These are phyloP conservation scores for Antheraea mylitta DNA, from an alignment of 1,140 invertebrate species.

Conservation along the genomic window DNA sequence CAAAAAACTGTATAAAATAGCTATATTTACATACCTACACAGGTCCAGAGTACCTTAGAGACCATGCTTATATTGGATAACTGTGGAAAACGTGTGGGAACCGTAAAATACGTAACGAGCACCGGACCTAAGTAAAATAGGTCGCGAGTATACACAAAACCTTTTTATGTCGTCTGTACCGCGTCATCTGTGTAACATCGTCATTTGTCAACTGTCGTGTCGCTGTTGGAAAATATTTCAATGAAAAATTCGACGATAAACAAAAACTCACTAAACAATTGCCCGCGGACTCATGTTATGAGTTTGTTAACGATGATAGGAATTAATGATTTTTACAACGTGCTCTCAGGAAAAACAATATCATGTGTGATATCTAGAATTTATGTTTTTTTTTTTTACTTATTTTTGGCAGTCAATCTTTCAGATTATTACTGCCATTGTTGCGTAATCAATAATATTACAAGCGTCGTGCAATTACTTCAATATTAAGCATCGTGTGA, in stretches of 20 bases:
- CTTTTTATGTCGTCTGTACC: constrained; percentile 15
- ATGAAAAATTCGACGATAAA: constrained; percentile 18
- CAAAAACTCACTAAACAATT: constrained; percentile 18
- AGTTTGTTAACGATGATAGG: not conserved
- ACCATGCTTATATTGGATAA: not conserved
- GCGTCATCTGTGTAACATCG: constrained; percentile 23
- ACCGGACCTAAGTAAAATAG: constrained; percentile 5
- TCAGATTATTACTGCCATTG: too few relatives aligned
- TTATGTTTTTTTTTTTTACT: too few relatives aligned
- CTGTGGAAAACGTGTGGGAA: constrained; percentile 7
- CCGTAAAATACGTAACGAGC: constrained; percentile 10
- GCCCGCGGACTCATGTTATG: not conserved
- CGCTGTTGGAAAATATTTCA: constrained; percentile 16
- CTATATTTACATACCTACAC: too few relatives aligned
- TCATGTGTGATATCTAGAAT: too few relatives aligned
- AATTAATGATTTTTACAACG: too few relatives aligned
- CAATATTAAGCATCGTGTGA: too few relatives aligned
- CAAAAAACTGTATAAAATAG: too few relatives aligned
- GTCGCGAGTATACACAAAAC: constrained; percentile 16
- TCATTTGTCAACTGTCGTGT: constrained; percentile 31
- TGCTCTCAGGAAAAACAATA: too few relatives aligned
- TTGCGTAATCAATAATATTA: too few relatives aligned
- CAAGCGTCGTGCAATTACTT: too few relatives aligned
- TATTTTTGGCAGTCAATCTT: too few relatives aligned
- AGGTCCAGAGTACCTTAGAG: too few relatives aligned